Evolutionary conservation across 2,888 invertebrate species (phyloP), one percentile per base, ranked within the genome.

Genomic region (Drosophila nigricruria): DNA sequence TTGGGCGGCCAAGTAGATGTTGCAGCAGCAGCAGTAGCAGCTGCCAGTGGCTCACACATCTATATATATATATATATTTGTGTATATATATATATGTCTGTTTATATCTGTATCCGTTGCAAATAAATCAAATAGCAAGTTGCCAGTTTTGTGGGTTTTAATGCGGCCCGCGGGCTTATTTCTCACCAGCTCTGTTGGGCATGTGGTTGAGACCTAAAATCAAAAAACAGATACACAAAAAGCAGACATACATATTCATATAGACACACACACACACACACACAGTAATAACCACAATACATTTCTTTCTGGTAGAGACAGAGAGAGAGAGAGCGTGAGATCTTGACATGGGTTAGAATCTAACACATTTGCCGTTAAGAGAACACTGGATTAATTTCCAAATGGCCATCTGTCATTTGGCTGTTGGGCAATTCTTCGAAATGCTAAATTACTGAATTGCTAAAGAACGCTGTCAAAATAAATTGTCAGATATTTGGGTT

Each of bases 81-180:
- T 57, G 58, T 53, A 23, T 61, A 32, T 49, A n/a, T 57, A 30
- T 56, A 36, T 68, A 60, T 63, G 60, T 56, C n/a, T 63, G 62
- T 36, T 25, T 60, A 45, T 25, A 18, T 43, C 34, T 72, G 69
- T 85, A 83, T 85, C 70, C 80, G 75, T 69, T 82, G 75, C 66
- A 75, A 82, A 90, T 85, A 85, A 89, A 88, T 87, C 88, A 85
- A 78, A 81, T 59, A 71, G 75, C 67, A 72, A 65, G 74, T 75
- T 76, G 76, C 83, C 77, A 74, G 72, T 74, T 73, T 79, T 79
- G 76, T 67, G 73, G 70, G 65, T 66, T 69, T 77, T 77, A 88
- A 85, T 77, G 72, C 79, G 57, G 66, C 77, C 73, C 89, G 59
- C 67, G 59, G 79, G 79, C 67, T 70, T 79, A 58, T 76, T 76